Evolutionary conservation across 2,113 vertebrate genomes (phyloP).

Genomic region (Hoplias malabaricus): DNA sequence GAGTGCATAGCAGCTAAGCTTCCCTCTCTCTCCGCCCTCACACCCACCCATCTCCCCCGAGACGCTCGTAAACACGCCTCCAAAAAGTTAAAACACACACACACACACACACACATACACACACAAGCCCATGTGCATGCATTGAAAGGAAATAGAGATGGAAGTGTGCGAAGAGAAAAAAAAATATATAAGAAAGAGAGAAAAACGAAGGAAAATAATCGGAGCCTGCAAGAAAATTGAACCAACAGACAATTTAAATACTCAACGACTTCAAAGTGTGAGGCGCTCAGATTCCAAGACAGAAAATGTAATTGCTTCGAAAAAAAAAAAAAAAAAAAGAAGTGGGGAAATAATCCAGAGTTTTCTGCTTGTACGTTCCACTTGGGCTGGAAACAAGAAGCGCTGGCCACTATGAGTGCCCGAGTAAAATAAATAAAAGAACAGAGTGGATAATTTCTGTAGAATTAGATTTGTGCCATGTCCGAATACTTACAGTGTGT

Average conservation of each 20-base stretch:
- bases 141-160: slow-evolving; percentile 5
- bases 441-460: not conserved
- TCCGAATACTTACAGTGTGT: not conserved
- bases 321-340: not conserved
- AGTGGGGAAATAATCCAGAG: no score
- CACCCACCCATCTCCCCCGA: slow-evolving; percentile 29
- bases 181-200: not conserved
- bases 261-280: slow-evolving; percentile 36
- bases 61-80: slow-evolving; percentile 51
- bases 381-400: slow-evolving; percentile 1
- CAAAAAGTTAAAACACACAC: slow-evolving; percentile 35
- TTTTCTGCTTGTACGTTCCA: not conserved
- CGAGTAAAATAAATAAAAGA: slow-evolving; percentile 7
- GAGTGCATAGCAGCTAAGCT: slow-evolving; percentile 51
- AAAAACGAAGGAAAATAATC: slow-evolving; percentile 37
- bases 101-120: no score
- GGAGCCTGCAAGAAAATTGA: slow-evolving; percentile 36
- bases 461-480: not conserved
- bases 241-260: slow-evolving; percentile 46
- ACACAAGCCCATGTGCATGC: no score
- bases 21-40: slow-evolving; percentile 30
- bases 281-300: slow-evolving; percentile 27
- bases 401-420: slow-evolving; percentile 23
- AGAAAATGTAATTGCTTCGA: slow-evolving; percentile 21
- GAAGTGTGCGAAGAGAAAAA: not conserved